Evolutionary conservation across 2,888 invertebrate species (phyloP), one percentile per base, ranked within the genome.

Genomic region (Acanthosoma haemorrhoidale): DNA sequence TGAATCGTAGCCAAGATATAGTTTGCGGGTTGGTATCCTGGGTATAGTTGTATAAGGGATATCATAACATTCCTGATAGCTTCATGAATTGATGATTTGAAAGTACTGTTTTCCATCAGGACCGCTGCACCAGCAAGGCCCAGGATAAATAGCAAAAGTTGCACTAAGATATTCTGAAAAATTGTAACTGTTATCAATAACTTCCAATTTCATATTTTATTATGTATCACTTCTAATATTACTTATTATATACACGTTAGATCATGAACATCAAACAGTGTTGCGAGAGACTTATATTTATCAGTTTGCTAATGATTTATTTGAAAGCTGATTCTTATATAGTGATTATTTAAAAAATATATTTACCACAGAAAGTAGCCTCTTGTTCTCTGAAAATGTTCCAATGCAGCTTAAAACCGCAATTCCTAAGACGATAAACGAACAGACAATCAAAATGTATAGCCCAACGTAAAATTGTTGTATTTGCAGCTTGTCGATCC

Each of bases 361-460:
- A 84, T 88, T 87, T 83, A 94, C 94, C 70, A 85, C 82, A 69
- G 85, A 84, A 3, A 94, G 81, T 2, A 89, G 84, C 68, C 85
- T 69, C 0, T 85, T 82, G 76, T 88, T 88, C 79, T 92, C 92
- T 84, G 89, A 88, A 6, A 92, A 81, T 0, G 92, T 89, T n/a
- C 90, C 88, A 1, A 89, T 86, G 76, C 94, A 94, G 34, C 94
- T 93, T 61, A 92, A 79, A 79, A 94, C 90, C 0, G 91, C 85
- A 13, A 91, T 85, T 1, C 88, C 82, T 85, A 94, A 88, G 75
- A 92, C 85, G 18, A 89, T 80, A 16, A 90, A 81, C 1, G 91
- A 85, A 0, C 85, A 84, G 61, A 88, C 83, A 70, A 94, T 86
- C 73, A 94, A 84, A 72, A 95, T 85, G 79, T 94, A 94, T 75